A percentile compares a stretch with the other conserved stretches of the same genome.
Conservation (phyloP, 2,113 vertebrate species). For the Smithornis capensis region DNA sequence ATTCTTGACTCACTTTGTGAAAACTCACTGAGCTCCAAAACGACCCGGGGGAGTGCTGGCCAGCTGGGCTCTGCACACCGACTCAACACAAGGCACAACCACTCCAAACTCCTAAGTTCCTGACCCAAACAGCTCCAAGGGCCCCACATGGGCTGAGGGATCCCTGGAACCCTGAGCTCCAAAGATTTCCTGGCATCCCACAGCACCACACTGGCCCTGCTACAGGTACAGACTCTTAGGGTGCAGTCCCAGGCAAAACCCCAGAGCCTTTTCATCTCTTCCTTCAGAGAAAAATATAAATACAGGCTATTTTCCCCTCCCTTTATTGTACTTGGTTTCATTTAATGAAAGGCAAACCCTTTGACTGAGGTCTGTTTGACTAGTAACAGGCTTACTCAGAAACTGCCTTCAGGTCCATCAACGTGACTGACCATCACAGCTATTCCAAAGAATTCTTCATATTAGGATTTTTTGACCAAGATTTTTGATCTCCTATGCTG, state of each 20-base stretch:
- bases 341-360: neutral
- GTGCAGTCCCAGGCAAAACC: neutral
- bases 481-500: neutral
- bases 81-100: neutral
- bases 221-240: fast-evolving
- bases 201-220: neutral
- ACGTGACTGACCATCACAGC: neutral
- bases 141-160: fast-evolving
- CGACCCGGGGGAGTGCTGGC: neutral
- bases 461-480: neutral
- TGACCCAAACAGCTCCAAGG: too few species aligned
- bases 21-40: neutral
- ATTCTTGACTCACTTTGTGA: neutral
- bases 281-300: neutral
- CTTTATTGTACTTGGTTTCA: neutral
- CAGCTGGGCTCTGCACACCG: fast-evolving
- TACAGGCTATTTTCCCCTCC: fast-evolving
- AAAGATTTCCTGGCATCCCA: neutral
- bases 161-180: neutral
- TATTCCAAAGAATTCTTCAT: neutral
- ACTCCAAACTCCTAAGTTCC: fast-evolving
- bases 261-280: neutral
- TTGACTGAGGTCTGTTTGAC: neutral
- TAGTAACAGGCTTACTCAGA: neutral
- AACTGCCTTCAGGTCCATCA: neutral